Evolutionary conservation across 2,797 vertebrate species (phyloP).

Genomic region (Cyclopterus lumpus): DNA sequence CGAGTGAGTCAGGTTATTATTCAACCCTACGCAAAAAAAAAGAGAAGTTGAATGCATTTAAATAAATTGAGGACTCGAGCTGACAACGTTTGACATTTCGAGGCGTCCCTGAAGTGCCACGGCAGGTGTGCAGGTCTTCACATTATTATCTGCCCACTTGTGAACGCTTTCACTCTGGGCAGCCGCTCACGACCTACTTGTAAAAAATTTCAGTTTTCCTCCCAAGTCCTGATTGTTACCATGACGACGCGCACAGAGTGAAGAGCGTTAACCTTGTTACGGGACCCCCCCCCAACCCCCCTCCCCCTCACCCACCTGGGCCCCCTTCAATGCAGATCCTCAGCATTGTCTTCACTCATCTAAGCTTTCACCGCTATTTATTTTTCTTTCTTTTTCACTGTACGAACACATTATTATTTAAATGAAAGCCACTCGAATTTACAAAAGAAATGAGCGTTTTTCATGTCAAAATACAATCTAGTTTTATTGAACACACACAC

Average conservation of each 20-base stretch:
- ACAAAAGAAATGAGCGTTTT: background rate
- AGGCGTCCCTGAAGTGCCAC: background rate
- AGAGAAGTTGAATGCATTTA: constrained; percentile 13
- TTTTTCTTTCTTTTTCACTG: background rate
- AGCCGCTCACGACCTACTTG: constrained; percentile 42
- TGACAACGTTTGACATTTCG: background rate
- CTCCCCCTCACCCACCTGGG: too few species aligned
- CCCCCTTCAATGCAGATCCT: too few species aligned
- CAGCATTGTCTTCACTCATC: background rate
- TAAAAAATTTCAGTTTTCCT: constrained; percentile 58
- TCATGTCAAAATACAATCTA: constrained; percentile 78
- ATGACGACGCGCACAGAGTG: constrained; percentile 56
- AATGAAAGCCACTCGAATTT: background rate
- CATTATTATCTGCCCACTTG: constrained; percentile 21
- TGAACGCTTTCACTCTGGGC: constrained; percentile 16
- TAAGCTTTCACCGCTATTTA: background rate
- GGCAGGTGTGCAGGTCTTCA: background rate
- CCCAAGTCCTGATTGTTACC: constrained; percentile 61
- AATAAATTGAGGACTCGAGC: constrained; percentile 5
- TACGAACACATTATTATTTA: background rate
- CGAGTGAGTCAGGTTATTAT: constrained; percentile 30
- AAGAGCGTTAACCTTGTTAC: constrained; percentile 50
- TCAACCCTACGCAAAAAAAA: constrained; percentile 13
- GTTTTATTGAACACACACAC: constrained; percentile 69
- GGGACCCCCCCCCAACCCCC: constrained; percentile 53